Evolutionary conservation across 2,797 vertebrate species (phyloP), one percentile per base, ranked within the genome.

Genomic region (Momotus momota): DNA sequence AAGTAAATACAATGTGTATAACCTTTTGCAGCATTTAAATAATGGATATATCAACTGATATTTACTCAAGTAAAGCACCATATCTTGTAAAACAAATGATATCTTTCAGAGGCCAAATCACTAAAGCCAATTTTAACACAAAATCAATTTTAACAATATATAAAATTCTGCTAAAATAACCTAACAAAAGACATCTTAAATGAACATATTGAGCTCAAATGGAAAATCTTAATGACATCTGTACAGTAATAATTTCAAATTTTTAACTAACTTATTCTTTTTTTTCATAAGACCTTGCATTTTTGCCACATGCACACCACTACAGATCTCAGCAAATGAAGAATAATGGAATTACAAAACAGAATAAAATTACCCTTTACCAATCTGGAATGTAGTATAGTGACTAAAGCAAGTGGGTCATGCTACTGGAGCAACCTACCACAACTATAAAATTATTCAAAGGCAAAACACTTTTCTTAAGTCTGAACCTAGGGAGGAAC

Each of bases 161-260:
- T 69, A 65, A 96, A 90, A 22, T 95, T 97, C 48, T 87, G 46
- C 41, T 90, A 79, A 94, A 72, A 93, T 83, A 90, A 93, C 12
- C 25, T 54, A 80, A 73, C 4, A 57, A 81, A 86, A 51, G 9
- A n/a, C 9, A 62, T 61, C 7, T 78, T 79, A 91, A 78, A 58
- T 51, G 80, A 75, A 79, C 9, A 20, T 16, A 61, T 10, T 81
- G 21, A 55, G 33, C 14, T 81, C 46, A 85, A 85, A 52, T 6
- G 85, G 33, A 73, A 41, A 43, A 71, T 33, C 38, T 60, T 65
- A 64, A 67, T 65, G 33, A n/a, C 33, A 54, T 84, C 89, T 46
- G 5, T n/a, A 84, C 91, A 40, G 4, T 31, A 84, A 33, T 41
- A 43, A 8, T 60, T 65, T 35, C 16, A 55, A 49, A 21, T 54